phyloP scores from a whole-genome alignment of 2,797 vertebrate species.

The Anolis apletophallus region DNA sequence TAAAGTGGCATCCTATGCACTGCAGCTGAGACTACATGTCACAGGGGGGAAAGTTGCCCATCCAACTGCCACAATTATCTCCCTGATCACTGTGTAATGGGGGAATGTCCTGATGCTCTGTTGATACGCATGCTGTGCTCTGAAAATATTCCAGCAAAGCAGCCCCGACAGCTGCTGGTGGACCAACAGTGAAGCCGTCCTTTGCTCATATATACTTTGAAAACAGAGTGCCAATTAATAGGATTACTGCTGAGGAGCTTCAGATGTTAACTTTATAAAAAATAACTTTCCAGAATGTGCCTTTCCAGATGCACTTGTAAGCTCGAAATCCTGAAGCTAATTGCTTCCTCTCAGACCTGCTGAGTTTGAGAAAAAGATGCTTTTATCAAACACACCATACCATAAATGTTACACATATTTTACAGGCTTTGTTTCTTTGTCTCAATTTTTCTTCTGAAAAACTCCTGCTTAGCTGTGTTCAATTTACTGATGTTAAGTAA shows the following conservation, averaged over 20 bases:
- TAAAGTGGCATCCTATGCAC: background rate
- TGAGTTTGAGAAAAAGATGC: constrained; percentile 52
- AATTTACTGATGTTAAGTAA: constrained; percentile 53
- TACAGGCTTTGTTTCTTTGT: constrained; percentile 23
- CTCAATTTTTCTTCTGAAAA: background rate
- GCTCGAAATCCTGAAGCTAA: constrained; percentile 66
- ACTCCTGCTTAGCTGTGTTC: constrained; percentile 46
- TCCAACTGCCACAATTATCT: background rate
- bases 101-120: too few relatives aligned
- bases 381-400: constrained; percentile 54
- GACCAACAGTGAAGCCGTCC: background rate
- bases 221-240: constrained; percentile 37
- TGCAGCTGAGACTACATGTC: background rate
- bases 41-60: background rate
- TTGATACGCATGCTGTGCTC: background rate
- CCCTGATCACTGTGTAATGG: background rate
- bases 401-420: constrained; percentile 54
- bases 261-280: constrained; percentile 53
- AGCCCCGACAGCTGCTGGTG: background rate
- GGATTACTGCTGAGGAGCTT: constrained; percentile 53
- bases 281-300: constrained; percentile 47
- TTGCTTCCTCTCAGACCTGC: constrained; percentile 54
- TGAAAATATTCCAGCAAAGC: background rate
- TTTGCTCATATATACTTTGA: constrained; percentile 11
- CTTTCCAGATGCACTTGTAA: constrained; percentile 61